Base-by-base conservation (phyloP, 2,113 vertebrate genomes). In the Oncorhynchus clarkii region DNA sequence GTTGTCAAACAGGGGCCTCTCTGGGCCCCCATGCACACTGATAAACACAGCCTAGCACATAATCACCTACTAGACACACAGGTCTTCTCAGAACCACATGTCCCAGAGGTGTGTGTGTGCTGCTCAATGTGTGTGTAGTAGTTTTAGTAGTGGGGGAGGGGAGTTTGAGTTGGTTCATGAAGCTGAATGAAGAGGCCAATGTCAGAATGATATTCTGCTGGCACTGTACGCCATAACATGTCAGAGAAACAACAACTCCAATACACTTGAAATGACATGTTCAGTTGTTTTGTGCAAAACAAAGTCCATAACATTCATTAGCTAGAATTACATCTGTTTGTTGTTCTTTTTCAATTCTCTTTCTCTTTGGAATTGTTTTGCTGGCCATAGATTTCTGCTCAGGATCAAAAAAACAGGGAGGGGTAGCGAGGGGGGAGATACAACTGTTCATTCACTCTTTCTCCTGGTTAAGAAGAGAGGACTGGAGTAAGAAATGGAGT, bases 51-150 rank as follows among this genome's bases (percentile, higher is more conserved):
- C 78, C 70, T 69, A 78, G 77, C 82, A 71, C 70, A 85, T 91
- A 92, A 93, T 93, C 92, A 90, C 82, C 79, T 81, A 78, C 82
- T 64, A 77, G 81, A 87, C 82, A 87, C 85, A 88, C 84, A 89
- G 87, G 75, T 81, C 85, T 92, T 90, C 90, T 85, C 73, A 92
- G 89, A 80, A 78, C 48, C 0, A 1, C 67, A 4, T 3, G 69
- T 75, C 64, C 49, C 57, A 74, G 69, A 64, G 79, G 67, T 48
- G 67, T 39, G 62, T 39, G 62, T 22, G 29, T 34, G 45, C 27
- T 31, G 5, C 39, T 45, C 39, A 45, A 11, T 45, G 39, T 70
- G 16, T 8, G 14, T 62, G 39, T 6, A 59, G 62, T 22, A 73
- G 60, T 74, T 31, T 48, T 27, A 11, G 14, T 16, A 51, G n/a